phyloP scores from a whole-genome alignment of 2,797 vertebrate genomes.

The Sphenodon punctatus region DNA sequence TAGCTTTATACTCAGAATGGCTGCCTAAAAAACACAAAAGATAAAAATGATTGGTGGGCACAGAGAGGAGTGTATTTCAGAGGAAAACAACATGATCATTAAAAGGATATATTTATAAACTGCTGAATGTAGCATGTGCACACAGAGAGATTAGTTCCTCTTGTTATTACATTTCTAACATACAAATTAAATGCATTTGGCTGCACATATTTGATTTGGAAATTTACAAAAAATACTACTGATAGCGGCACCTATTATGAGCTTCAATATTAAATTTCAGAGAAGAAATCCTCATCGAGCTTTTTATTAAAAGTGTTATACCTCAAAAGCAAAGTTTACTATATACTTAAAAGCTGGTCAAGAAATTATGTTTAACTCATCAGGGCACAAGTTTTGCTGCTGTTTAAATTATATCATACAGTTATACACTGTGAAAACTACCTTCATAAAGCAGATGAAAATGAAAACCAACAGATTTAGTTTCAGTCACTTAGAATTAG shows the following conservation, averaged over 20 bases:
- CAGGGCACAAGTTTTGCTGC: background rate
- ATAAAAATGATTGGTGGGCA: too few species aligned
- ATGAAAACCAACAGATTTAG: background rate
- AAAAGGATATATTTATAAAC: background rate
- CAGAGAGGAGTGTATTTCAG: background rate
- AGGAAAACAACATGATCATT: background rate
- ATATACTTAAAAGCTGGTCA: background rate
- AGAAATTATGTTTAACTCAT: background rate
- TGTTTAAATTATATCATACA: background rate
- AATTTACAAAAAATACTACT: background rate
- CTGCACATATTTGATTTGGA: background rate
- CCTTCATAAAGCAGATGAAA: background rate
- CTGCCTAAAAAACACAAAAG: slow-evolving; percentile 61
- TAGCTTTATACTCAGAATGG: slow-evolving; percentile 65
- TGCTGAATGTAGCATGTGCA: background rate
- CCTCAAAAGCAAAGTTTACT: background rate
- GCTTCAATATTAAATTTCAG: background rate
- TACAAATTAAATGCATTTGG: background rate
- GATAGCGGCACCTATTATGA: background rate
- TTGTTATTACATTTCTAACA: background rate
- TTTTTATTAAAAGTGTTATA: background rate
- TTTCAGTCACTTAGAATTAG: background rate
- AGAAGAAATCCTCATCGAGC: background rate
- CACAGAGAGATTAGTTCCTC: background rate
- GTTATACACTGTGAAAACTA: background rate